These are phyloP conservation scores for Cygnus buccinator DNA, from an alignment of 2,113 vertebrate genomes.

Conservation along the genomic window DNA sequence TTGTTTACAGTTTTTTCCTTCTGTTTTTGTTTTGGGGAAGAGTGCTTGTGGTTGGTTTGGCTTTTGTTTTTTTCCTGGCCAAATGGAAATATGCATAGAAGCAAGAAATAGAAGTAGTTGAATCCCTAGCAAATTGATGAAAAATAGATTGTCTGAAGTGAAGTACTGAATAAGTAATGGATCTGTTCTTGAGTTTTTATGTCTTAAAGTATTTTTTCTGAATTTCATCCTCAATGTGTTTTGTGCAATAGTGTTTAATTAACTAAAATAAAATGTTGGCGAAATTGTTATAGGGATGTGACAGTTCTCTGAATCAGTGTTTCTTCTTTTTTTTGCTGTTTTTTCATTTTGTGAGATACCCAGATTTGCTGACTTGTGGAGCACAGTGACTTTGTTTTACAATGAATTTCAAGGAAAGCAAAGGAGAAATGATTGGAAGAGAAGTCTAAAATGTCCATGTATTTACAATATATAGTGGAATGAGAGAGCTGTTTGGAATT, in stretches of 20 bases:
- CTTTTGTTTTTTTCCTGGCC: neutral
- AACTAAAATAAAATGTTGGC: neutral
- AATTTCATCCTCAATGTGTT: neutral
- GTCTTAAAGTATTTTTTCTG: neutral
- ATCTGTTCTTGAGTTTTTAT: neutral
- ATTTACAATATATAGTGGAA: neutral
- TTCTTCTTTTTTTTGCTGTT: neutral
- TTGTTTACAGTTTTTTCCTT: neutral
- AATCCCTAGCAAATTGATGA: neutral
- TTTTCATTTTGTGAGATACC: neutral
- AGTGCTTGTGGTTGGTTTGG: neutral
- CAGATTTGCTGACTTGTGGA: neutral
- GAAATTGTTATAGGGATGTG: neutral
- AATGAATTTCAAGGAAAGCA: neutral
- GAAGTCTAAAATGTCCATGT: neutral
- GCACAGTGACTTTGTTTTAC: neutral
- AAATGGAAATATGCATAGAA: neutral
- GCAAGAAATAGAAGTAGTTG: conserved; percentile 2
- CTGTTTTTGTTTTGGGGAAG: neutral
- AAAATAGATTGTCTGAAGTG: neutral
- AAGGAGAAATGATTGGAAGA: neutral
- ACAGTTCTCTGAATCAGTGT: neutral
- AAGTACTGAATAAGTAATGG: neutral
- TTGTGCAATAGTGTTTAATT: neutral
- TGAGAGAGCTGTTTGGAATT: neutral